Percentiles rank a stretch among this genome's conserved stretches.
Conservation (phyloP, 1,140 invertebrate genomes). For the Bombus picipes region DNA sequence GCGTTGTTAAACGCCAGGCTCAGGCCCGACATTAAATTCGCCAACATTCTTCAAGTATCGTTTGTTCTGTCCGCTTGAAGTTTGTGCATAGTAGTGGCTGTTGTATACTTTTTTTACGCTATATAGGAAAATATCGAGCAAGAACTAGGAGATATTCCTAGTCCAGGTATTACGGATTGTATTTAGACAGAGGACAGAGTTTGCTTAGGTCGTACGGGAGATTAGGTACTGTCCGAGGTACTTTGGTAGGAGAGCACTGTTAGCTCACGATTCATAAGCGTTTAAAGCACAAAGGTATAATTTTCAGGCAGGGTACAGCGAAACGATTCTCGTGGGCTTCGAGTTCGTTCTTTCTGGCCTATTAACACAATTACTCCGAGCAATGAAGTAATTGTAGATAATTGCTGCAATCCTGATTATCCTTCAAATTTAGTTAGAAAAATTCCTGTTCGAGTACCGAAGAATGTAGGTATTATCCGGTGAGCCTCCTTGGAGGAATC, state of each 20-base stretch:
- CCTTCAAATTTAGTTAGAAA: slow-evolving; percentile 24
- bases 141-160: too few relatives aligned
- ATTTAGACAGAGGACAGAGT: background rate
- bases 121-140: too few relatives aligned
- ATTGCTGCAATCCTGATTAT: slow-evolving; percentile 7
- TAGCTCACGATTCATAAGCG: slow-evolving; percentile 10
- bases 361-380: background rate
- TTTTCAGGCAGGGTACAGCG: slow-evolving; percentile 45
- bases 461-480: slow-evolving; percentile 35
- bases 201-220: background rate
- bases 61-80: background rate
- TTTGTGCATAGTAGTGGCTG: background rate
- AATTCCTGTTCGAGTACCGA: background rate
- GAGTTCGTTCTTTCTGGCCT: background rate
- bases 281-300: slow-evolving; percentile 46
- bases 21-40: slow-evolving; percentile 23
- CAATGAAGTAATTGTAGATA: slow-evolving; percentile 14
- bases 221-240: background rate
- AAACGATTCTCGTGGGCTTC: slow-evolving; percentile 8
- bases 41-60: background rate
- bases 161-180: too few relatives aligned
- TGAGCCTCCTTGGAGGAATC: background rate
- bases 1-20: background rate
- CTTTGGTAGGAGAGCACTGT: background rate
- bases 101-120: too few relatives aligned